Evolutionary conservation across 1,140 invertebrate species (phyloP).

Genomic region (Araneus ventricosus): DNA sequence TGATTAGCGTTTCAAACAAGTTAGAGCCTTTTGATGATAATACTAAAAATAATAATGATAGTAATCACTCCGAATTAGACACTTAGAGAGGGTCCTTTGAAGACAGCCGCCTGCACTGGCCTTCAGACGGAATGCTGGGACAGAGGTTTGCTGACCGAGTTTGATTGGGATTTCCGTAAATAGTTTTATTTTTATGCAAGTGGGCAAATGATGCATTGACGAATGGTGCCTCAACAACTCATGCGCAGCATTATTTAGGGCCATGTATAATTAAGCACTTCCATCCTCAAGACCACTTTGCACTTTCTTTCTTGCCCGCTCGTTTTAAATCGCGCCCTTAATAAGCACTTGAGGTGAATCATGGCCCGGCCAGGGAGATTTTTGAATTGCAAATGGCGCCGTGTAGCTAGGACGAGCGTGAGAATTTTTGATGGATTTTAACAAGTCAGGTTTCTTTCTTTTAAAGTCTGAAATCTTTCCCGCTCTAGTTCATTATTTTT

Average conservation of each 20-base stretch:
- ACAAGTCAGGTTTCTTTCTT: no score
- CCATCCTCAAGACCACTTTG: not conserved
- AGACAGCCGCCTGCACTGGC: not conserved
- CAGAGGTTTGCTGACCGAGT: not conserved
- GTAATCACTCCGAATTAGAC: constrained; percentile 17
- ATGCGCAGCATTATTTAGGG: not conserved
- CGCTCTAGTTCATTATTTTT: no score
- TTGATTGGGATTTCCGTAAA: constrained; percentile 19
- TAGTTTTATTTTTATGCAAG: not conserved
- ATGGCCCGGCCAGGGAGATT: not conserved
- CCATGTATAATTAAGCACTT: not conserved
- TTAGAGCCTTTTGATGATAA: not conserved
- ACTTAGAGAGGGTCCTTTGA: not conserved
- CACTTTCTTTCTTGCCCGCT: not conserved
- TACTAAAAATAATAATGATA: constrained; percentile 38
- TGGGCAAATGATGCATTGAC: constrained; percentile 12
- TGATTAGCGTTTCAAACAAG: constrained; percentile 30
- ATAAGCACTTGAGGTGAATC: not conserved
- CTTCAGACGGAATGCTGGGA: not conserved
- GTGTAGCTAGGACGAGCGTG: no score
- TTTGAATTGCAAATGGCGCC: not conserved
- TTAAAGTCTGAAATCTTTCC: no score
- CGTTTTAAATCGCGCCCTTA: not conserved
- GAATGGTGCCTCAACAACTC: not conserved
- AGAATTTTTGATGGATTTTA: no score